Evolutionary conservation across 2,888 invertebrate genomes (phyloP).

Genomic region (Agrotis puta): DNA sequence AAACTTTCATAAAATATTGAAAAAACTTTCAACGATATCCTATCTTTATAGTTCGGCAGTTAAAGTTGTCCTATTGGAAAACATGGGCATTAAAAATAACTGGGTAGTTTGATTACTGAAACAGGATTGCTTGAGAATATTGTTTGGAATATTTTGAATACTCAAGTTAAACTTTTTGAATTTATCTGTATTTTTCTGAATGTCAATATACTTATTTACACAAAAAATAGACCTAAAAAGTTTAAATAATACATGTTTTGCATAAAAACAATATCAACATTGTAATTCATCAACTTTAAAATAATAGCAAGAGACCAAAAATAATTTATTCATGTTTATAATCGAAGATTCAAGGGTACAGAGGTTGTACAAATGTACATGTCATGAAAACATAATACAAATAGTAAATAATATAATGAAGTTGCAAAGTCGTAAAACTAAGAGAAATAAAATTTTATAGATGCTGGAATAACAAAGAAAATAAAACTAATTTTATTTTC

Average conservation of each 20-base stretch:
- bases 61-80: constrained; percentile 52
- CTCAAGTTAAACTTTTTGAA: neutral
- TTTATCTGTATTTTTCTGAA: neutral
- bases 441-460: constrained; percentile 5
- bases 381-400: neutral
- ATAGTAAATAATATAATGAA: neutral
- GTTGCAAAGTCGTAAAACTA: constrained; percentile 13
- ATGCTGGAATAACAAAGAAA: constrained; percentile 6
- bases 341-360: neutral
- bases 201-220: neutral
- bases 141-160: neutral
- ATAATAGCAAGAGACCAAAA: neutral
- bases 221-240: no score
- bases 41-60: constrained; percentile 61
- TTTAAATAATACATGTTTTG: no score
- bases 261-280: neutral
- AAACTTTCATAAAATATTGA: constrained; percentile 64
- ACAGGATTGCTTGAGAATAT: constrained; percentile 8
- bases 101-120: constrained; percentile 12
- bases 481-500: constrained; percentile 3
- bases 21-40: constrained; percentile 58
- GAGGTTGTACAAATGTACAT: neutral
- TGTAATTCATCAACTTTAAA: no score
- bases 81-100: constrained; percentile 44
- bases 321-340: neutral